Conservation (phyloP, 1,140 invertebrate genomes). For the Drosophila equinoxialis region DNA sequence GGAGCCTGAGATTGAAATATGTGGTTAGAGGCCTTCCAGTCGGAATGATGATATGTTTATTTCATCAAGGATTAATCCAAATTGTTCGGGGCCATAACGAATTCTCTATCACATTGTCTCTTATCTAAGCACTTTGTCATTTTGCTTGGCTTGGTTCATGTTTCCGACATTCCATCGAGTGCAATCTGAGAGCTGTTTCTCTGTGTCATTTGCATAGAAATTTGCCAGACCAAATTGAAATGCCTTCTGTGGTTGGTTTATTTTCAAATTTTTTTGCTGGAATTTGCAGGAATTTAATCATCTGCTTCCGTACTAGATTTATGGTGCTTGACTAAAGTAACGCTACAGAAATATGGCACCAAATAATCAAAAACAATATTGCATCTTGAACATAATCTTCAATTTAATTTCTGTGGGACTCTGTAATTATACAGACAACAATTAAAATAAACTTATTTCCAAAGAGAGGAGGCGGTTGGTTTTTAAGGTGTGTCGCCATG, state of each 20-base stretch:
- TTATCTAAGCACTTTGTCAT: constrained; percentile 30
- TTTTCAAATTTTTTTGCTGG: no score
- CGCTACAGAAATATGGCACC: constrained; percentile 46
- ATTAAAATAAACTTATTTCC: constrained; percentile 22
- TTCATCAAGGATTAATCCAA: not conserved
- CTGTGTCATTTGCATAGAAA: constrained; percentile 13
- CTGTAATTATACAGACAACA: constrained; percentile 36
- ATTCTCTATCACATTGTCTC: constrained; percentile 27
- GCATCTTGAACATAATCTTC: constrained; percentile 9
- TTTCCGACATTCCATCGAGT: constrained; percentile 29
- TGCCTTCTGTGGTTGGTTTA: constrained; percentile 4
- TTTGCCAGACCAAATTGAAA: constrained; percentile 66
- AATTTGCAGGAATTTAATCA: constrained; percentile 52
- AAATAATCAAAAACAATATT: constrained; percentile 57
- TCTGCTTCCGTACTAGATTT: constrained; percentile 49
- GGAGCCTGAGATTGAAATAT: constrained; percentile 42
- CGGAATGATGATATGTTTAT: no score
- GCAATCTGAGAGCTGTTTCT: constrained; percentile 18
- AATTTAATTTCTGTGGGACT: not conserved
- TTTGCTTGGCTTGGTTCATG: constrained; percentile 29
- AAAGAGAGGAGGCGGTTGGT: not conserved
- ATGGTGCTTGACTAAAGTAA: constrained; percentile 59
- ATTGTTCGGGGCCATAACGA: not conserved
- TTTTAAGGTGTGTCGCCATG: not conserved
- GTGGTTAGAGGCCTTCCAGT: constrained; percentile 15